Percentiles rank a stretch among this genome's conserved stretches.
Conservation (phyloP, 2,888 invertebrate genomes). For the Drosophila neoperkinsi region DNA sequence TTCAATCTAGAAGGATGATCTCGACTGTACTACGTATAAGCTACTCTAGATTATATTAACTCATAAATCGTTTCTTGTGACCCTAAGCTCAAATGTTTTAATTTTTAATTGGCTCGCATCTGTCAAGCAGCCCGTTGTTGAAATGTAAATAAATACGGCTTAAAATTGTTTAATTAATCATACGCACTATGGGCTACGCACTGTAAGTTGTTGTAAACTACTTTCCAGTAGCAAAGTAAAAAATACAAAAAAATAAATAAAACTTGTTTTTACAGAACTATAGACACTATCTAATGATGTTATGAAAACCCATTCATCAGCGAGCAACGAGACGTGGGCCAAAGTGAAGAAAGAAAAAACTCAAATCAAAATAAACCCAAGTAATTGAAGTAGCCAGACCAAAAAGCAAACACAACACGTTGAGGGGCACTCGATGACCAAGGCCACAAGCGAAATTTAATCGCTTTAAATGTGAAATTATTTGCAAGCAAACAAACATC, state of each 20-base stretch:
- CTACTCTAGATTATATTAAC: background rate
- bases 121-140: background rate
- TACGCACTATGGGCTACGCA: background rate
- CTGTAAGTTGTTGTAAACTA: conserved; percentile 1
- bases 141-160: background rate
- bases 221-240: conserved; percentile 11
- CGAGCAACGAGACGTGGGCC: conserved; percentile 3
- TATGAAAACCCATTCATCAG: conserved; percentile 22
- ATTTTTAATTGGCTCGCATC: background rate
- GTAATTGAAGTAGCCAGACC: conserved; percentile 52
- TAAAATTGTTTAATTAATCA: conserved; percentile 34
- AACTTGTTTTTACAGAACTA: conserved; percentile 15
- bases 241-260: background rate
- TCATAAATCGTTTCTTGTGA: background rate
- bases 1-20: background rate
- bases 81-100: background rate
- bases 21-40: background rate
- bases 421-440: conserved; percentile 43
- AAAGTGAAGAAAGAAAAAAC: conserved; percentile 22
- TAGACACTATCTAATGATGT: conserved; percentile 25
- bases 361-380: conserved; percentile 22
- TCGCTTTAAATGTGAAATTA: conserved; percentile 81
- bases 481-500: conserved; percentile 39
- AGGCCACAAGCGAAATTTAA: conserved; percentile 77
- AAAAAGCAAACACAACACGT: conserved; percentile 23